Base-by-base conservation (phyloP, 2,888 invertebrate genomes). In the Apotomis betuletana region DNA sequence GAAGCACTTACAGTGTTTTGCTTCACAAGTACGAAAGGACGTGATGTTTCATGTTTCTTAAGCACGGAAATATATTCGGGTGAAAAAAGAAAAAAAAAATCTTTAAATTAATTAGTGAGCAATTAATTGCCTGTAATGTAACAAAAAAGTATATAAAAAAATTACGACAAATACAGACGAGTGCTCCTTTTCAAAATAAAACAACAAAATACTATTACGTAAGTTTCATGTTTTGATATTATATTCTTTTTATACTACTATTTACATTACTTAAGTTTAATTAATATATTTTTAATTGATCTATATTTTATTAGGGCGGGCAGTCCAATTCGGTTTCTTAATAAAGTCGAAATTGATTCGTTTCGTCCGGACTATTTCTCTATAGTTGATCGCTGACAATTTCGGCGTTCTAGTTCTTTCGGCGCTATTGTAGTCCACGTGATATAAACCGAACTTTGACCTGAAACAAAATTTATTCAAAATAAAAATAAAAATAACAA, bases 391-490 rank as follows among this genome's bases (percentile, higher is more conserved):
- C 0, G 91, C 93, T 4, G 94, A 94, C 12, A 92, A 80, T 75
- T 93, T 93, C 0, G 93, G 88, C 1, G 88, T 93, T 54, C 94
- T 86, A 2, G 89, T 89, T 68, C 80, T 87, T 27, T 90, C 80
- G 13, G 90, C 85, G 74, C 88, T 89, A 12, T 85, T 77, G 77
- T 90, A 94, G 75, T 94, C 92, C 4, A 94, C 93, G 72, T 88
- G 86, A 77, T 87, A 93, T 10, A 94, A 80, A 0, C 94, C 94
- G 74, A 94, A 94, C 77, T 91, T 91, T 8, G 87, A 80, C 15
- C 94, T 93, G 87, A 27, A 89, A 89, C 49, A 74, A 27, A 2
- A 27, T 27, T 15, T 15, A 15, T 15, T 15, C 15, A 15, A 27
- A 27, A 27, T 27, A 27, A 15, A 15, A 27, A 27, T 2, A 2